Evolutionary conservation across 1,140 invertebrate genomes (phyloP), one percentile per base, ranked within the genome.

Genomic region (Dendroctonus ponderosae): DNA sequence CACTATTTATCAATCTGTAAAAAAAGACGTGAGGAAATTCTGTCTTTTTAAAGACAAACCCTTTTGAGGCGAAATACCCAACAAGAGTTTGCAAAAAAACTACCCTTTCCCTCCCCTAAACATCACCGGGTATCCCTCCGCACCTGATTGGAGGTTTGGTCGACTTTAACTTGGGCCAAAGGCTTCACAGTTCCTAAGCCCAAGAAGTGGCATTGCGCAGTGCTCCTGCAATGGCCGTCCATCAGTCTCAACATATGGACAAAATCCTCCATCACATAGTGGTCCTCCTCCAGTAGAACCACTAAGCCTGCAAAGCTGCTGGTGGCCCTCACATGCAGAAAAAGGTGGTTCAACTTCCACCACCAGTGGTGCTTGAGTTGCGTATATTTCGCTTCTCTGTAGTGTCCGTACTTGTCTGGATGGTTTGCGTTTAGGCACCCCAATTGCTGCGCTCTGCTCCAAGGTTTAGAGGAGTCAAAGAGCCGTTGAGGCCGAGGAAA

Each of bases 331-430:
- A 94, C 79, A 71, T 91, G 88, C 73, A 91, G 88, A 78, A 93
- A 93, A 0, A 93, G 89, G 40, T 88, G 81, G 77, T 94, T 93
- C 0, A 90, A 88, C 79, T 99, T 99, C 96, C 97, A 99, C 91
- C 97, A 98, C 97, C 97, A 99, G 76, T 99, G 97, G 78, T 98
- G 96, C 79, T 99, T 99, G 0, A 95, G 98, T 81, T 99, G 97
- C 0, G 94, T 95, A 75, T 97, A 96, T 75, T 93, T 93, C 2
- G 96, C 93, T 78, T 98, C 95, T 57, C 97, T 81, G 79, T 98
- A 99, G 79, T 99, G 95, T 0, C 96, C 96, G 82, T 98, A 98
- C 3, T 94, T 84, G 78, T 98, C 96, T 39, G 97, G 96, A 80
- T 91, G 87, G 12, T 90, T 80, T 0, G 93, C 93, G 82, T 98